These are phyloP conservation scores for Temnothorax unifasciatus DNA, from an alignment of 2,888 invertebrate genomes.

Conservation along the genomic window DNA sequence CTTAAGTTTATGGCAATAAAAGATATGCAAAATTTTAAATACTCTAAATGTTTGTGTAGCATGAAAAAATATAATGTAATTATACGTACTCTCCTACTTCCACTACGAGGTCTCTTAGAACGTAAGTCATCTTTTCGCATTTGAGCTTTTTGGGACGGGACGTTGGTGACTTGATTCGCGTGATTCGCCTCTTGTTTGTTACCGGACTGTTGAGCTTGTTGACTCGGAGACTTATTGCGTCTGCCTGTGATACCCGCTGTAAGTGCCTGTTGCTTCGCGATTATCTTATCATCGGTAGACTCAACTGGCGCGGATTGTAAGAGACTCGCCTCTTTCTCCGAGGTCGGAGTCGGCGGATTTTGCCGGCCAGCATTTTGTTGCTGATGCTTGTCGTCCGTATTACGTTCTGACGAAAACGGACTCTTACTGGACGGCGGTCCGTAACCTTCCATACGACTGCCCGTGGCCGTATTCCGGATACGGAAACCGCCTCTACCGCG, in stretches of 20 bases:
- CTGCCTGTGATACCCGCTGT: slow-evolving; percentile 90
- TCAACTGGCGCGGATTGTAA: slow-evolving; percentile 75
- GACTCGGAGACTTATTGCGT: slow-evolving; percentile 82
- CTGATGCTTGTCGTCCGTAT: slow-evolving; percentile 83
- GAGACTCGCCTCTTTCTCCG: slow-evolving; percentile 84
- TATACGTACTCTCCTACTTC: slow-evolving; percentile 80
- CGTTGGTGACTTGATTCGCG: slow-evolving; percentile 62
- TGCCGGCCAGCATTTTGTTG: slow-evolving; percentile 85
- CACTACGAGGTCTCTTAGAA: slow-evolving; percentile 83
- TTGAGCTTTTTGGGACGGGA: slow-evolving; percentile 74
- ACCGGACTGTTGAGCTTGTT: slow-evolving; percentile 73
- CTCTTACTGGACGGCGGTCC: slow-evolving; percentile 94
- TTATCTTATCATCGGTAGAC: slow-evolving; percentile 89
- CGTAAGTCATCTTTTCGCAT: slow-evolving; percentile 81
- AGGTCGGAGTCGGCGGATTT: slow-evolving; percentile 79
- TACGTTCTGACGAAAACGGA: slow-evolving; percentile 89
- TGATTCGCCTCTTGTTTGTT: slow-evolving; percentile 77
- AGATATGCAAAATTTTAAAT: background rate
- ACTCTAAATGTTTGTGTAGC: background rate
- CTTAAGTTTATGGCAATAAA: background rate
- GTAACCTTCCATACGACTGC: slow-evolving; percentile 91
- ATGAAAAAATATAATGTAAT: background rate
- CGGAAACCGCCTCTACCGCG: slow-evolving; percentile 91
- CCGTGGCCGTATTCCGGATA: slow-evolving; percentile 81
- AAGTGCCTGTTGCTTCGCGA: slow-evolving; percentile 90